phyloP scores from a whole-genome alignment of 2,888 invertebrate species.

The Drosophila pseudotakahashii region DNA sequence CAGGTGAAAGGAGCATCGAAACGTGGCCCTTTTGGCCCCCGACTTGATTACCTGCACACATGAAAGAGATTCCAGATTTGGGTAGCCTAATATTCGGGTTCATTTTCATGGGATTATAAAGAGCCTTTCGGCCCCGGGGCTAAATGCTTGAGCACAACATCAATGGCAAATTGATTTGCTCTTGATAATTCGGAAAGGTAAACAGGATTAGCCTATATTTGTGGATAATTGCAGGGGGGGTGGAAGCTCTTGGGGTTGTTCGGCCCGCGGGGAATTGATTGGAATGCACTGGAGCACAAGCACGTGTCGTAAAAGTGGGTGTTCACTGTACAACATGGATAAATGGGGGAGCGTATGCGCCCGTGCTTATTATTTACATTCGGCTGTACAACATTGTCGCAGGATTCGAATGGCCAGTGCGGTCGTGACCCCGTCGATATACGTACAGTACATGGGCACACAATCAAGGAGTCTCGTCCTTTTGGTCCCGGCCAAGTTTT shows the following conservation, averaged over 20 bases:
- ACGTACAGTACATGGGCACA: constrained; percentile 25
- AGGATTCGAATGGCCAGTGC: constrained; percentile 15
- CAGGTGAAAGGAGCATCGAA: constrained; percentile 43
- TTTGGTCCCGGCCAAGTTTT: constrained; percentile 31
- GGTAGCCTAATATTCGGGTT: constrained; percentile 48
- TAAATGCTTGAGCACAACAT: constrained; percentile 35
- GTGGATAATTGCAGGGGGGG: constrained; percentile 35
- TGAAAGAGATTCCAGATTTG: constrained; percentile 52
- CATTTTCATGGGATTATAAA: constrained; percentile 47
- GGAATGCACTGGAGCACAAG: constrained; percentile 36
- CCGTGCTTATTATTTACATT: constrained; percentile 46
- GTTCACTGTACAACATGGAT: constrained; percentile 13
- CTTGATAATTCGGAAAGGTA: constrained; percentile 49
- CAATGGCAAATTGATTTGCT: constrained; percentile 56
- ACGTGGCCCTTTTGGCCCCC: constrained; percentile 12
- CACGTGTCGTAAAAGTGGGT: constrained; percentile 30
- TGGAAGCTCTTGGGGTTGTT: neutral
- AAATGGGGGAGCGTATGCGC: constrained; percentile 11
- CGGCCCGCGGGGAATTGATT: constrained; percentile 29
- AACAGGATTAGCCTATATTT: constrained; percentile 38
- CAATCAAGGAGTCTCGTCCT: constrained; percentile 40
- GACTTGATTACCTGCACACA: constrained; percentile 43
- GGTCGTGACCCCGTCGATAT: constrained; percentile 35
- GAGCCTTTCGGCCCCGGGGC: constrained; percentile 13
- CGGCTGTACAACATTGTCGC: constrained; percentile 47